Evolutionary conservation across 2,888 invertebrate genomes (phyloP), one percentile per base, ranked within the genome.

Genomic region (Leuctra nigra): DNA sequence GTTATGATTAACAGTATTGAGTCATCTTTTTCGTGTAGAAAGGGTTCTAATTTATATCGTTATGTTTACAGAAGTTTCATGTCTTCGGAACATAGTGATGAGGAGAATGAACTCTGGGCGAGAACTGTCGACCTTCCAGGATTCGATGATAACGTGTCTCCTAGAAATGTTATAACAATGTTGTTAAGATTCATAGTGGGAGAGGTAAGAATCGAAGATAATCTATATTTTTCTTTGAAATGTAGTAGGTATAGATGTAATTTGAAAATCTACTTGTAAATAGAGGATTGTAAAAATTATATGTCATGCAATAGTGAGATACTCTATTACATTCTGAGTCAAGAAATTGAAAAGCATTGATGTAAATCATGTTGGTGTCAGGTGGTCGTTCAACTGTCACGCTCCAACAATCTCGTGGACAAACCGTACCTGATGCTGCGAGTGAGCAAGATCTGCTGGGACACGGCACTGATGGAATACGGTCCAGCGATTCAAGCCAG

Each of bases 111-210:
- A 66, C 78, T 84, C 50, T 87, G 85, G 78, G 86, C 87, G 0
- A 75, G 87, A 58, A 82, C 81, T 6, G 83, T 88, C 0, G 87
- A 88, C 70, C 75, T 89, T 36, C 87, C 88, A 1, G 87, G 89
- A 1, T 84, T 91, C 62, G 90, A 91, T 63, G 91, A 91, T 67
- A 89, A 87, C 67, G 83, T 87, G 25, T 89, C 90, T 0, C 84
- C 86, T 0, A 81, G 80, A 67, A 91, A 91, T 70, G 81, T 78
- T 52, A 86, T 90, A 56, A 80, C 80, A 53, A 76, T 83, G 35
- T 73, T 90, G 55, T 73, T 86, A 53, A 75, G 90, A 65, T 81
- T 89, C 62, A 79, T 84, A 22, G 74, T 89, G 14, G 87, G 86
- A 72, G 84, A 85, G 72, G 78, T 79, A 66, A 59, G 56, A 50